Conservation (phyloP, 1,140 invertebrate genomes). For the Melitaea cinxia region DNA sequence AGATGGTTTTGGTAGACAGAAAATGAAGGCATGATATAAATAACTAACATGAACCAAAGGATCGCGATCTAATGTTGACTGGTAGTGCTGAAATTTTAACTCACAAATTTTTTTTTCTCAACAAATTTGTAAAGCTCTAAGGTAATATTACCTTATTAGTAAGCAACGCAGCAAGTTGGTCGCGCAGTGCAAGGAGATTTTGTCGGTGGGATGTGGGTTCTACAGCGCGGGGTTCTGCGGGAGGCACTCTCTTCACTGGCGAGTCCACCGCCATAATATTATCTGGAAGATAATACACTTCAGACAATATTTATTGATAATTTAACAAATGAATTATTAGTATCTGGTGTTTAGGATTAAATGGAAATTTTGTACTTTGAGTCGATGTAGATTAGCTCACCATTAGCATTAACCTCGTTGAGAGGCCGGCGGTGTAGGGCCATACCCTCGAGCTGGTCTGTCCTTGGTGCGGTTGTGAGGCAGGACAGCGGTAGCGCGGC, state of each 20-base stretch:
- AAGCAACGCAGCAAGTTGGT: slow-evolving; percentile 80
- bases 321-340: no score
- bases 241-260: slow-evolving; percentile 57
- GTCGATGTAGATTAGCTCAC: slow-evolving; percentile 33
- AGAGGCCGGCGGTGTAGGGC: slow-evolving; percentile 85
- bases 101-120: no score
- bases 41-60: no score
- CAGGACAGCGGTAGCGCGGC: slow-evolving; percentile 92
- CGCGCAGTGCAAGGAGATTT: slow-evolving; percentile 82
- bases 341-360: no score
- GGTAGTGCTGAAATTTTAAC: no score
- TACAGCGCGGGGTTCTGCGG: slow-evolving; percentile 51
- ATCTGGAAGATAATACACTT: slow-evolving; percentile 33
- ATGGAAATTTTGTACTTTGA: neutral
- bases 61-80: no score
- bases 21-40: no score
- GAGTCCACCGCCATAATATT: slow-evolving; percentile 64
- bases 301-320: no score
- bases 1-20: no score
- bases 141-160: slow-evolving; percentile 71
- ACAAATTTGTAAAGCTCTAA: no score
- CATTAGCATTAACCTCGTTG: slow-evolving; percentile 84
- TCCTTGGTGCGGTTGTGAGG: slow-evolving; percentile 94
- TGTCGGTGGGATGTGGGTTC: slow-evolving; percentile 67
- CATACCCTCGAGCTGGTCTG: slow-evolving; percentile 86